Evolutionary conservation across 2,888 invertebrate species (phyloP).

Genomic region (Gandaritis pyraliata): DNA sequence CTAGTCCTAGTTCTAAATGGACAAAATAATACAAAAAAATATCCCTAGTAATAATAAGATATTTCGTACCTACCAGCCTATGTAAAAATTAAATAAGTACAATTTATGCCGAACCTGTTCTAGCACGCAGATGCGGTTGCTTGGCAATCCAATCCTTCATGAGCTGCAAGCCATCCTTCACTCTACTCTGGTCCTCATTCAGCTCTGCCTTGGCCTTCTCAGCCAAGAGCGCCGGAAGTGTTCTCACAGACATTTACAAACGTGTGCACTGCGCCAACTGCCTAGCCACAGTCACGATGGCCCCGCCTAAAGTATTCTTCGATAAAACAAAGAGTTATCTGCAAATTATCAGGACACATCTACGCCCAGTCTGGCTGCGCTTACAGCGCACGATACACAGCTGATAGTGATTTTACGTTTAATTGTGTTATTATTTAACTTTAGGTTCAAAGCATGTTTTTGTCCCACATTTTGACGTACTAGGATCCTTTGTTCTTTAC

Average conservation of each 20-base stretch:
- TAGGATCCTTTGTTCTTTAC: too few species aligned
- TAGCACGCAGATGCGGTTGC: constrained; percentile 79
- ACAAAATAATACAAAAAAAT: background rate
- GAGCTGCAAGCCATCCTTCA: constrained; percentile 75
- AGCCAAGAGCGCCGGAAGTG: constrained; percentile 57
- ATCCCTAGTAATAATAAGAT: too few species aligned
- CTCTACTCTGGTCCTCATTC: constrained; percentile 78
- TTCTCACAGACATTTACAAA: constrained; percentile 57
- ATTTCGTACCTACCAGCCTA: too few species aligned
- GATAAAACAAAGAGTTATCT: constrained; percentile 14
- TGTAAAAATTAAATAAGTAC: background rate
- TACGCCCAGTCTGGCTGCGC: background rate
- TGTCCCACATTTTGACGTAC: too few species aligned
- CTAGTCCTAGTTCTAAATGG: background rate
- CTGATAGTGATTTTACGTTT: background rate
- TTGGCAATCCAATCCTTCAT: constrained; percentile 84
- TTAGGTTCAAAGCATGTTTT: too few species aligned
- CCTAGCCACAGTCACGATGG: constrained; percentile 9
- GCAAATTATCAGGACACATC: constrained; percentile 5
- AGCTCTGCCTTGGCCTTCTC: constrained; percentile 79
- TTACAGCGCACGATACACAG: constrained; percentile 4
- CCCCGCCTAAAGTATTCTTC: constrained; percentile 10
- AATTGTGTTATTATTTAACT: too few species aligned
- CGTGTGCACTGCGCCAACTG: constrained; percentile 23
- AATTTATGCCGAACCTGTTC: constrained; percentile 51